Base-by-base conservation (phyloP, 2,113 vertebrate genomes). In the Pachypanchax playfairii region DNA sequence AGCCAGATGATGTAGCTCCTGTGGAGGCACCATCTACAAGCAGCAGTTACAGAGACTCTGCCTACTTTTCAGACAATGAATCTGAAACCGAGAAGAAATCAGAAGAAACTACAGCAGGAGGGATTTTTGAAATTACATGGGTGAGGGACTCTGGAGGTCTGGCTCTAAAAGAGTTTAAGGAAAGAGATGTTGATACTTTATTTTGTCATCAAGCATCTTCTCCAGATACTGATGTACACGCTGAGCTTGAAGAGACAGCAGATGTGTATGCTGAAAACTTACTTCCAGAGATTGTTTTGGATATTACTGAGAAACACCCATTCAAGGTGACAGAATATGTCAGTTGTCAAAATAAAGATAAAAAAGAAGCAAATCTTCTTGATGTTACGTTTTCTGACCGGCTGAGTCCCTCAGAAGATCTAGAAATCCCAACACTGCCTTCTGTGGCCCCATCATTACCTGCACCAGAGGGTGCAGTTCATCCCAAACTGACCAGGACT, bases 11-110 rank as follows among this genome's bases (percentile, higher is more conserved):
- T 4, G 36, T 6, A 17, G 57, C 18, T 28, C 70, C 80, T 21
- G 79, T 68, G 3, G 82, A 89, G 0, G 91, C 94, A 65, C 80
- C 80, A 1, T 55, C 81, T 11, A 52, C 88, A 1, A 73, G 87
- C 14, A 91, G 91, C 53, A 90, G 91, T 77, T 95, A 98, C 6
- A 85, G 97, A 75, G 97, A 99, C 87, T 99, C 97, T 0, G 97
- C 97, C 0, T 99, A 99, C 85, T 99, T 99, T 78, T 99, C 97
- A 10, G 97, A 99, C 73, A 99, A 97, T 5, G 97, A 99, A 65
- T 95, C 93, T 0, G 97, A 99, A 56, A 85, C 93, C 0, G 97
- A 99, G 53, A 96, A 95, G 85, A 98, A 92, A 26, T 0, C 74
- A 0, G 96, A 98, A 25, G 94, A 95, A 31, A 10, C 55, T 5